Evolutionary conservation across 2,797 vertebrate genomes (phyloP).

Genomic region (Ficedula albicollis): DNA sequence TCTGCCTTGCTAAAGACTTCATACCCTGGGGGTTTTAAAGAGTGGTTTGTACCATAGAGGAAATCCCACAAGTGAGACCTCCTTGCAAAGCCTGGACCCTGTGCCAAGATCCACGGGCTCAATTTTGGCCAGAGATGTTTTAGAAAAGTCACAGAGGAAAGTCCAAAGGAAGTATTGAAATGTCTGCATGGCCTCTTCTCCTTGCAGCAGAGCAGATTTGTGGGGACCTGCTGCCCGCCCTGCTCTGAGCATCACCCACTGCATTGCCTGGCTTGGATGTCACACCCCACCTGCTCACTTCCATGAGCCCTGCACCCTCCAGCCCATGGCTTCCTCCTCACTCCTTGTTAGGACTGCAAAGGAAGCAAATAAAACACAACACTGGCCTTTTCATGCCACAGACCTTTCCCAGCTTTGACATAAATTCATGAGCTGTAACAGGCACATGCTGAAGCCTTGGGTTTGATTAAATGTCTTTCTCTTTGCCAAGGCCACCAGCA

Average conservation of each 20-base stretch:
- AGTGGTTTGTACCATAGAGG: neutral
- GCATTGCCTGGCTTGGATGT: neutral
- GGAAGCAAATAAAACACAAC: neutral
- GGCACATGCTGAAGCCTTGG: neutral
- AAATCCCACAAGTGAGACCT: neutral
- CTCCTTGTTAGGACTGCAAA: neutral
- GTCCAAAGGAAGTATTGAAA: neutral
- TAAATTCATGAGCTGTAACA: neutral
- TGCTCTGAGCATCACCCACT: neutral
- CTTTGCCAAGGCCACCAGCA: neutral
- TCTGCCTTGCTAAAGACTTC: neutral
- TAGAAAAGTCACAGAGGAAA: neutral
- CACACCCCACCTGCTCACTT: neutral
- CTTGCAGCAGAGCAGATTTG: fast-evolving
- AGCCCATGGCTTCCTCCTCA: neutral
- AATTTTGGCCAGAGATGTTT: neutral
- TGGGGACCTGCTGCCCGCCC: neutral
- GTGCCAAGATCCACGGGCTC: neutral
- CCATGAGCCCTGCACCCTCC: neutral
- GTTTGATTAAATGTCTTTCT: neutral
- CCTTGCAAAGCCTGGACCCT: neutral
- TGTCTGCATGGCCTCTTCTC: neutral
- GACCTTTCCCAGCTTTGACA: neutral
- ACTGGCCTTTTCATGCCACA: neutral
- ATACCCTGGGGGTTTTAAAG: neutral